These are phyloP conservation scores for Agonum fuliginosum DNA, from an alignment of 2,888 invertebrate genomes.

Conservation along the genomic window DNA sequence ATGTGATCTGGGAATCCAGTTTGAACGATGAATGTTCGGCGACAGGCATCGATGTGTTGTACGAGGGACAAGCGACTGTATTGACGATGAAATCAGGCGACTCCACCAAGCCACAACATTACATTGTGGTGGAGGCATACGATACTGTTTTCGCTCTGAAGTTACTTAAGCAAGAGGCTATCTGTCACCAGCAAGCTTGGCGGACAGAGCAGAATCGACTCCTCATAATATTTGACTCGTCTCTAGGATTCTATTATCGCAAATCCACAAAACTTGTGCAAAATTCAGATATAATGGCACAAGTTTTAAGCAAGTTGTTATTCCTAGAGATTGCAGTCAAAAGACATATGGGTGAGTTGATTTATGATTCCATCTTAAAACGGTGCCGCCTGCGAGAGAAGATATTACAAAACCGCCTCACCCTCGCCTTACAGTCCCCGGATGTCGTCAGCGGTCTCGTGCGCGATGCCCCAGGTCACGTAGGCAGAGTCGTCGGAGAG, in stretches of 20 bases:
- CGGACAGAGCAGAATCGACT: constrained; percentile 41
- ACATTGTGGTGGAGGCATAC: constrained; percentile 24
- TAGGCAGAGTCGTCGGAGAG: constrained; percentile 33
- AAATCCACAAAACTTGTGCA: constrained; percentile 21
- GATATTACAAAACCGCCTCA: too few relatives aligned
- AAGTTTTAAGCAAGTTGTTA: constrained; percentile 25
- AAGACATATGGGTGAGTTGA: constrained; percentile 18
- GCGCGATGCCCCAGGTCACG: background rate
- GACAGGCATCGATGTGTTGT: constrained; percentile 32
- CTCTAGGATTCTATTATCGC: constrained; percentile 18
- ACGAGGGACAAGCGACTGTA: constrained; percentile 35
- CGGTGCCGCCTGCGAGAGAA: constrained; percentile 5
- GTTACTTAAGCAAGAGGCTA: background rate
- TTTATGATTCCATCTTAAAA: constrained; percentile 39
- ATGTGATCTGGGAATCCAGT: constrained; percentile 12
- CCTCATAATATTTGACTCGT: constrained; percentile 26
- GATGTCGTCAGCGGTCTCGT: constrained; percentile 14
- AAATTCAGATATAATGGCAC: constrained; percentile 40
- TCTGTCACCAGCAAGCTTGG: constrained; percentile 31
- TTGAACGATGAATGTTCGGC: background rate
- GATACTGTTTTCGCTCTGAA: constrained; percentile 32
- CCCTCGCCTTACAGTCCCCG: too few relatives aligned
- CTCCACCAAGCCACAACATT: background rate
- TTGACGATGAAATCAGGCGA: background rate
- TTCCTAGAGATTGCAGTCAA: constrained; percentile 38